Percentiles rank a stretch among this genome's conserved stretches.
phyloP scores from a whole-genome alignment of 2,888 invertebrate genomes.

The Drosophila melanocephala region DNA sequence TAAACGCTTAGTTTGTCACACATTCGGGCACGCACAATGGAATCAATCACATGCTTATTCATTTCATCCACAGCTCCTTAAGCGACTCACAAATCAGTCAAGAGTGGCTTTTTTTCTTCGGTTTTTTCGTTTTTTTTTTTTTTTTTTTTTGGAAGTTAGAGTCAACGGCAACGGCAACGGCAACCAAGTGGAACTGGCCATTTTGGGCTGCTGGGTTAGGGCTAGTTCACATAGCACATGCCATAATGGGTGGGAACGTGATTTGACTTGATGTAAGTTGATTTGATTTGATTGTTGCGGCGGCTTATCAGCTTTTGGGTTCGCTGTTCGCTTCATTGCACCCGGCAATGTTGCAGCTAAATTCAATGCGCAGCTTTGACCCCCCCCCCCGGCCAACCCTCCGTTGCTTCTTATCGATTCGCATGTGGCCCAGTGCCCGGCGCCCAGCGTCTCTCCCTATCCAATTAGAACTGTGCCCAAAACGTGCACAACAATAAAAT shows the following conservation, averaged over 20 bases:
- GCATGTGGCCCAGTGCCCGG: conserved; percentile 38
- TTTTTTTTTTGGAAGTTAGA: background rate
- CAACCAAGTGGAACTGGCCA: conserved; percentile 32
- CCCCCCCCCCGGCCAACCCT: background rate
- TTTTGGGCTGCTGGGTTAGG: background rate
- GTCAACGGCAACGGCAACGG: background rate
- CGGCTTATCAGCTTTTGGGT: conserved; percentile 73
- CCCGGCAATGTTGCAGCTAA: conserved; percentile 14
- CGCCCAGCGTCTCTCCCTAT: conserved; percentile 51
- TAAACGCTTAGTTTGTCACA: conserved; percentile 14
- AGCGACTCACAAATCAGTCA: conserved; percentile 58
- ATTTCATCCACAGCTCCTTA: conserved; percentile 31
- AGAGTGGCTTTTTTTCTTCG: conserved; percentile 1
- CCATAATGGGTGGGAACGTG: conserved; percentile 40
- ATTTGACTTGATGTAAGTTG: conserved; percentile 53
- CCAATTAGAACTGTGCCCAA: conserved; percentile 73
- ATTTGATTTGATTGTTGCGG: conserved; percentile 75
- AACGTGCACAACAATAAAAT: conserved; percentile 74
- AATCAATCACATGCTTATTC: conserved; percentile 42
- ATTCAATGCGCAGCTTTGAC: conserved; percentile 5
- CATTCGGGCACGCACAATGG: conserved; percentile 29
- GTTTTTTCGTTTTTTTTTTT: background rate
- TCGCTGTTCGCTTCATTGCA: conserved; percentile 52
- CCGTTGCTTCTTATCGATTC: conserved; percentile 63
- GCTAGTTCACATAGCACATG: too few species aligned